phyloP scores from a whole-genome alignment of 2,113 vertebrate species.

The Trogon surrucura region DNA sequence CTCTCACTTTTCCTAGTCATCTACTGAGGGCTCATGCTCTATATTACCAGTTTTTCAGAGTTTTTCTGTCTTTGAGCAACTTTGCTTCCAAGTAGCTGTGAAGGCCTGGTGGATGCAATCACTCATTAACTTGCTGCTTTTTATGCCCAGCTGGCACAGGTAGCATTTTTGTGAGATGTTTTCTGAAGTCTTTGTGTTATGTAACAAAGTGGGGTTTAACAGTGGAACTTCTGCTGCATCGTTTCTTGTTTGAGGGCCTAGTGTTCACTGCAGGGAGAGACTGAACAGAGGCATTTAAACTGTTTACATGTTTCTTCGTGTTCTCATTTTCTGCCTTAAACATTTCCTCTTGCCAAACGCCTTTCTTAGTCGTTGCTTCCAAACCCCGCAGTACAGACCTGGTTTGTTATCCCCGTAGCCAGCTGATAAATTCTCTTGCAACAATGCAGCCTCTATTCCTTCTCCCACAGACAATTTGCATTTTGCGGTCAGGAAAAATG shows the following conservation, averaged over 20 bases:
- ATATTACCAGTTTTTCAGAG: background rate
- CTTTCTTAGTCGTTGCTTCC: background rate
- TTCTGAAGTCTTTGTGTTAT: background rate
- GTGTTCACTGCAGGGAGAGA: background rate
- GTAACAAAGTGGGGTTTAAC: background rate
- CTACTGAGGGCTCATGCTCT: background rate
- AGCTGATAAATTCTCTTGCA: background rate
- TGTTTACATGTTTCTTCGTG: background rate
- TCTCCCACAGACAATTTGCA: background rate
- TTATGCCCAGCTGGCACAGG: background rate
- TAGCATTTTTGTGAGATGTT: background rate
- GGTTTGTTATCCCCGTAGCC: background rate
- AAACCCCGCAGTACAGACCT: background rate
- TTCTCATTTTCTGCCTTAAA: constrained; percentile 16
- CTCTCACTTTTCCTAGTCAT: background rate
- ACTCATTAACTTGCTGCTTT: background rate
- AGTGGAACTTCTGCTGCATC: background rate
- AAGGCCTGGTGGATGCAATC: background rate
- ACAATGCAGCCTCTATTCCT: background rate
- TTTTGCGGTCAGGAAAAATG: background rate
- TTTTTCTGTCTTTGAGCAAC: background rate
- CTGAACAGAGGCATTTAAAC: background rate
- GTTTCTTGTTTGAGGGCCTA: background rate
- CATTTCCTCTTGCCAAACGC: background rate
- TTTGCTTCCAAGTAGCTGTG: background rate